Conservation (phyloP, 2,888 invertebrate species). For the Notocelia uddmanniana region DNA sequence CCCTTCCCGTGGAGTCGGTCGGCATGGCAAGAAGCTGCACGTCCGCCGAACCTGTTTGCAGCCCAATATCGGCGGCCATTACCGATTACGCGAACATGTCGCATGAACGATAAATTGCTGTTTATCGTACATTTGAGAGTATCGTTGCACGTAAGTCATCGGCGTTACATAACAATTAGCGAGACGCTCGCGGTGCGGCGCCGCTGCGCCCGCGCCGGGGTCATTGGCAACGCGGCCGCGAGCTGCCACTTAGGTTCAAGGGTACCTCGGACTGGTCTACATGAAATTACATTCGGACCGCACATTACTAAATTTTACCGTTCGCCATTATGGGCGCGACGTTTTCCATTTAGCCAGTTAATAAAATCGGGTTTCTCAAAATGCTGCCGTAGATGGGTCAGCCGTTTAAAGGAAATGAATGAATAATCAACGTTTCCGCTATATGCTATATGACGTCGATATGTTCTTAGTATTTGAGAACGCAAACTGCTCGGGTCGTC, state of each 20-base stretch:
- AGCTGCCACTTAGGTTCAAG: conserved; percentile 86
- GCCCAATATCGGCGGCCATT: conserved; percentile 70
- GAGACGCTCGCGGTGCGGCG: conserved; percentile 58
- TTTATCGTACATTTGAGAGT: conserved; percentile 66
- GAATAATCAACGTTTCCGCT: conserved; percentile 25
- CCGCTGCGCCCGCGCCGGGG: conserved; percentile 83
- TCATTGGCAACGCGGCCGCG: conserved; percentile 87
- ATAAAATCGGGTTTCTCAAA: conserved; percentile 4
- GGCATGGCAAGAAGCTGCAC: conserved; percentile 75
- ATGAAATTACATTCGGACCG: conserved; percentile 61
- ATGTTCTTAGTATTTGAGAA: conserved; percentile 9
- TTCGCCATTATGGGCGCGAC: conserved; percentile 24
- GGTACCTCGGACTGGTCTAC: conserved; percentile 78
- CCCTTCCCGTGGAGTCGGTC: conserved; percentile 77
- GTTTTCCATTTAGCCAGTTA: conserved; percentile 15
- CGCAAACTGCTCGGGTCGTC: conserved; percentile 16
- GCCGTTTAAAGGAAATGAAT: conserved; percentile 12
- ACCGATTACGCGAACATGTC: conserved; percentile 63
- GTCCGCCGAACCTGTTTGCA: conserved; percentile 80
- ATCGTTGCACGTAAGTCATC: conserved; percentile 68
- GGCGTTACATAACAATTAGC: conserved; percentile 84
- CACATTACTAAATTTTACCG: conserved; percentile 44
- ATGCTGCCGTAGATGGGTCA: background rate
- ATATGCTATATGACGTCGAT: background rate
- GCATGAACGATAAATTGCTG: conserved; percentile 60